Evolutionary conservation across 2,113 vertebrate genomes (phyloP).

Genomic region (Zeus faber): DNA sequence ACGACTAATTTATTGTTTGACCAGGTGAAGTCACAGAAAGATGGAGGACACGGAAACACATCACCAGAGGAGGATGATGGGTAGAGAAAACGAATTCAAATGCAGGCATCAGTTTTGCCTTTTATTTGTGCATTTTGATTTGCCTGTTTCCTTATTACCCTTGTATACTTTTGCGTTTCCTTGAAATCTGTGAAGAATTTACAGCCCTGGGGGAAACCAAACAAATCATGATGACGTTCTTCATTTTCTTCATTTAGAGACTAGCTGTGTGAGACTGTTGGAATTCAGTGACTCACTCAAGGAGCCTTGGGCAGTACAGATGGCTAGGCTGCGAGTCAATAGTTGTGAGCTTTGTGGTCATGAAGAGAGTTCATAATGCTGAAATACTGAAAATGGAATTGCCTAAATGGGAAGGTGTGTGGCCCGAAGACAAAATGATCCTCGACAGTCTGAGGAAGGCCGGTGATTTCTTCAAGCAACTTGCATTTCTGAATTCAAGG

Average conservation of each 20-base stretch:
- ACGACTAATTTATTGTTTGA: conserved; percentile 36
- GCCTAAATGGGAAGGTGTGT: too few species aligned
- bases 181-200: background rate
- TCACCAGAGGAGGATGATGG: conserved; percentile 4
- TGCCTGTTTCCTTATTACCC: background rate
- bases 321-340: too few species aligned
- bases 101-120: background rate
- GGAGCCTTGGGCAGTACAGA: too few species aligned
- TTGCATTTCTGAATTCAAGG: conserved; percentile 7
- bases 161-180: background rate
- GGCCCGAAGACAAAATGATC: too few species aligned
- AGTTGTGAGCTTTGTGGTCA: too few species aligned
- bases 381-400: too few species aligned
- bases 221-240: background rate
- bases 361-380: too few species aligned
- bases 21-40: conserved; percentile 12
- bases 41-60: background rate
- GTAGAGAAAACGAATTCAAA: background rate
- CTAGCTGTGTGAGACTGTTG: too few species aligned
- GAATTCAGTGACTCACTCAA: too few species aligned
- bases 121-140: conserved; percentile 12
- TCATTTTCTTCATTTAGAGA: too few species aligned
- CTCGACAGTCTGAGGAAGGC: too few species aligned
- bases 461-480: too few species aligned
- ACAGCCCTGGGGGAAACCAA: background rate